A percentile compares a stretch with the other conserved stretches of the same genome.
Conservation (phyloP, 2,113 vertebrate genomes). For the Tapirus terrestris region DNA sequence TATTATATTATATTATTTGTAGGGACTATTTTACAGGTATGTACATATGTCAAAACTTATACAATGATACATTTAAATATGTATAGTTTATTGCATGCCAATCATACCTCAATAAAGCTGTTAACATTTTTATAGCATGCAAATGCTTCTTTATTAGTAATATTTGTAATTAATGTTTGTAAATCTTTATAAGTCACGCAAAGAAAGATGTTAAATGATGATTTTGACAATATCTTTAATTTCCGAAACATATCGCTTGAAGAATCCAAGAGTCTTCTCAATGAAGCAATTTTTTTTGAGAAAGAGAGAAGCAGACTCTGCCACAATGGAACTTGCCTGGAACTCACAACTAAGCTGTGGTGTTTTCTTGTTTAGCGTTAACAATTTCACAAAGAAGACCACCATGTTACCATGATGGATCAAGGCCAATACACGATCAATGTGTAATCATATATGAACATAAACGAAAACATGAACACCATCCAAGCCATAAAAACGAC, state of each 20-base stretch:
- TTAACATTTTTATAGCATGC: background rate
- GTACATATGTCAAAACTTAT: background rate
- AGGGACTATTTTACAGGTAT: background rate
- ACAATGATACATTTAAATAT: background rate
- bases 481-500: background rate
- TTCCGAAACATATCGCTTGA: background rate
- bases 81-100: background rate
- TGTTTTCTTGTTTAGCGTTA: slow-evolving; percentile 21
- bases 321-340: background rate
- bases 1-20: background rate
- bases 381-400: background rate
- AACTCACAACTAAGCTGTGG: background rate
- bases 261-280: background rate
- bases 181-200: background rate
- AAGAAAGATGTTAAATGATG: background rate
- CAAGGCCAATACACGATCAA: background rate
- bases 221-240: background rate
- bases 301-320: background rate
- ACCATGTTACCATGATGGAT: background rate
- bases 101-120: background rate
- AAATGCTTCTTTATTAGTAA: background rate
- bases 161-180: background rate
- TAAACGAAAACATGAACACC: background rate
- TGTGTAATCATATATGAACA: background rate
- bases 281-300: background rate